Percentiles rank a stretch among this genome's conserved stretches.
Conservation (phyloP, 2,797 vertebrate genomes). For the Pangasius sanitwongsei region DNA sequence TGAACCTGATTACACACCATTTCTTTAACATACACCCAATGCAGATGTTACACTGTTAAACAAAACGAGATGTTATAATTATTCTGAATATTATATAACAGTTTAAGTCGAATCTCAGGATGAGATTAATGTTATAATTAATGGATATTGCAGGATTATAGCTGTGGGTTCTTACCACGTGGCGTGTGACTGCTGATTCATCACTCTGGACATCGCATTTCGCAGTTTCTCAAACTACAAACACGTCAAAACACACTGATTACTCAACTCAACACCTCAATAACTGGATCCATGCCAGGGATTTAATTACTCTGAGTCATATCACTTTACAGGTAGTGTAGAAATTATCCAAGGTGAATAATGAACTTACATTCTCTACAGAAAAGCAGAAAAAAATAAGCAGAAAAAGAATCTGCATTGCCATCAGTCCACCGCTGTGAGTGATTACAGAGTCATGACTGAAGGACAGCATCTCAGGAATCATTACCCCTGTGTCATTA, state of each 20-base stretch:
- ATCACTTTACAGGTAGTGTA: neutral
- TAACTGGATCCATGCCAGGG: neutral
- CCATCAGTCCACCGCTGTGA: neutral
- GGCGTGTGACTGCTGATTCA: constrained; percentile 78
- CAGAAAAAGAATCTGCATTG: neutral
- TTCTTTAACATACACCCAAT: neutral
- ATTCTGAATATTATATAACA: neutral
- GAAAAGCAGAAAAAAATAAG: neutral
- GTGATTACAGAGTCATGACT: neutral
- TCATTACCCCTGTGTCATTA: neutral
- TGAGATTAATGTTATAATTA: neutral
- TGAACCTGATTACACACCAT: neutral
- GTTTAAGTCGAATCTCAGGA: neutral
- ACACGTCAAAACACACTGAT: constrained; percentile 48
- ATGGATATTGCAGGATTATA: neutral
- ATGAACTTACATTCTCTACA: neutral
- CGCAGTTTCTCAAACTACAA: constrained; percentile 88
- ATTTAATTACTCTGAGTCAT: neutral
- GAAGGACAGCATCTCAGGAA: neutral
- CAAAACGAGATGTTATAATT: neutral
- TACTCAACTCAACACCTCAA: neutral
- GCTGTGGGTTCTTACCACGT: constrained; percentile 78
- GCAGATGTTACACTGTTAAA: neutral
- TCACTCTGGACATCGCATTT: constrained; percentile 85
- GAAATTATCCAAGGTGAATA: neutral